Percentiles rank a stretch among this genome's conserved stretches.
These are phyloP conservation scores for Onychostoma macrolepis DNA, from an alignment of 2,113 vertebrate genomes.

Conservation along the genomic window DNA sequence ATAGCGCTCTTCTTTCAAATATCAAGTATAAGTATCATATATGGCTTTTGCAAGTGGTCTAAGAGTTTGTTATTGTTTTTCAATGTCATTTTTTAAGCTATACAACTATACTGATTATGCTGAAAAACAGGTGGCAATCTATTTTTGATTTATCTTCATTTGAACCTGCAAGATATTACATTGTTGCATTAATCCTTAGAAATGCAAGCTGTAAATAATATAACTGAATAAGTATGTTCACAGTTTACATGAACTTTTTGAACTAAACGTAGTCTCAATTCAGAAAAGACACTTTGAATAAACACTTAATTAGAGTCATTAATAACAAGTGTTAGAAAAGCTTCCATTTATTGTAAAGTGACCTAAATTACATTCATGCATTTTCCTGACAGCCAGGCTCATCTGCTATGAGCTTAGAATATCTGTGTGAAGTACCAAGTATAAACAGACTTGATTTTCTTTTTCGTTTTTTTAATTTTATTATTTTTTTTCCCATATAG, in stretches of 20 bases:
- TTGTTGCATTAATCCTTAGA: neutral
- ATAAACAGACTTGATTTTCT: conserved; percentile 36
- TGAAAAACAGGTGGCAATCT: no score
- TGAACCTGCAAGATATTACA: neutral
- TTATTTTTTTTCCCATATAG: neutral
- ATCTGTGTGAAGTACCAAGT: conserved; percentile 15
- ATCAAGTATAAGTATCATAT: neutral
- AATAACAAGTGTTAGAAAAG: neutral
- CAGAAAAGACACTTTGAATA: neutral
- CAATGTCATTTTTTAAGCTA: neutral
- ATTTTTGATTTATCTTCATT: neutral
- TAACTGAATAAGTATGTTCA: neutral
- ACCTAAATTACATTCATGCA: neutral
- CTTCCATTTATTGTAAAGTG: neutral
- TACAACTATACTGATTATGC: no score
- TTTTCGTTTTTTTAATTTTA: neutral
- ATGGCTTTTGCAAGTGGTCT: neutral
- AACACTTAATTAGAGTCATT: neutral
- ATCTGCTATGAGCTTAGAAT: conserved; percentile 9
- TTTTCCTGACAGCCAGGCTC: conserved; percentile 25
- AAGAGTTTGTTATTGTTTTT: neutral
- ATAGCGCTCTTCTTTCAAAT: neutral
- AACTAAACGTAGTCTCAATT: neutral
- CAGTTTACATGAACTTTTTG: neutral
- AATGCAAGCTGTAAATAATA: neutral